Evolutionary conservation across 2,888 invertebrate genomes (phyloP).

Genomic region (Balanococcus diminutus): DNA sequence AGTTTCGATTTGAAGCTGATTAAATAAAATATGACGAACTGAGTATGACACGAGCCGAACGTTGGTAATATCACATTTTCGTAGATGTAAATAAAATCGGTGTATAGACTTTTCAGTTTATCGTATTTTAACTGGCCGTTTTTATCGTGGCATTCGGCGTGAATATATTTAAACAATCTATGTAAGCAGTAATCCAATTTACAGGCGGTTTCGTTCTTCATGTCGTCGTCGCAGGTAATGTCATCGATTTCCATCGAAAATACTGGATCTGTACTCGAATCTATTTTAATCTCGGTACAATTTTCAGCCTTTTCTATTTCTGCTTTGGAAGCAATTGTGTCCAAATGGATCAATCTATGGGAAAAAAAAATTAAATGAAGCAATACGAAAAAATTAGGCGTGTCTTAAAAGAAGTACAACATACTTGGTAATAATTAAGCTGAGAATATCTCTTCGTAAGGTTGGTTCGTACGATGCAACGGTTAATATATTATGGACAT

Average conservation of each 20-base stretch:
- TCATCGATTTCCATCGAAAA: slow-evolving; percentile 61
- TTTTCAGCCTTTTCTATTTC: slow-evolving; percentile 65
- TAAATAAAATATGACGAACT: slow-evolving; percentile 77
- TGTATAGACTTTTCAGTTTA: slow-evolving; percentile 68
- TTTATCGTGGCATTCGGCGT: slow-evolving; percentile 66
- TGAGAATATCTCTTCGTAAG: slow-evolving; percentile 72
- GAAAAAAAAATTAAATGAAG: too few species aligned
- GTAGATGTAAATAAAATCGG: slow-evolving; percentile 64
- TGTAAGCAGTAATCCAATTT: slow-evolving; percentile 80
- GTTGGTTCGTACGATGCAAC: slow-evolving; percentile 77
- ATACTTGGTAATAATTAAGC: slow-evolving; percentile 78
- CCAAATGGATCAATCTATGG: slow-evolving; percentile 68
- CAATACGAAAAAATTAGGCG: background rate
- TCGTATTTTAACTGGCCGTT: slow-evolving; percentile 65
- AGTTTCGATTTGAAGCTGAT: slow-evolving; percentile 70
- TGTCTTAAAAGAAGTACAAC: slow-evolving; percentile 58
- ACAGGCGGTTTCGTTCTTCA: slow-evolving; percentile 68
- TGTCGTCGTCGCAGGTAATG: slow-evolving; percentile 58
- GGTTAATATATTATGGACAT: slow-evolving; percentile 78
- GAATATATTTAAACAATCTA: slow-evolving; percentile 73
- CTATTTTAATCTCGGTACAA: slow-evolving; percentile 62
- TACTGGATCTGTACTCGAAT: slow-evolving; percentile 58
- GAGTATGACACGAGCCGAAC: slow-evolving; percentile 79
- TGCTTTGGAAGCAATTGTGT: slow-evolving; percentile 71
- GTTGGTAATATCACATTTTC: slow-evolving; percentile 82